Percentiles rank a stretch among this genome's conserved stretches.
These are phyloP conservation scores for Xenopus petersii DNA, from an alignment of 2,797 vertebrate genomes.

Conservation along the genomic window DNA sequence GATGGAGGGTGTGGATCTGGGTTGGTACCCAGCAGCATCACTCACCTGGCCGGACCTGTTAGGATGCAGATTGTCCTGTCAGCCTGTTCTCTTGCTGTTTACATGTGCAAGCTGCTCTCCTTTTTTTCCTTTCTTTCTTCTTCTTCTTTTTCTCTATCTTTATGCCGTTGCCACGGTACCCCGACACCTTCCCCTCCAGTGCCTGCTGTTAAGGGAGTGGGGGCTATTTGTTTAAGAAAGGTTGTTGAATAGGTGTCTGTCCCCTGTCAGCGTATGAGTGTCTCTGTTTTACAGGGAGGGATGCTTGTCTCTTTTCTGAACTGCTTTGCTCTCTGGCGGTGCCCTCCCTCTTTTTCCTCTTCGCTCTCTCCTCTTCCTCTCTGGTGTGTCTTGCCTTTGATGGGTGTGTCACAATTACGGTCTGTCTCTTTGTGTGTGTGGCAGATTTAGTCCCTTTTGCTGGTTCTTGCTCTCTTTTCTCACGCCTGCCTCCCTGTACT, in stretches of 20 bases:
- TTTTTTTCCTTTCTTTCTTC: neutral
- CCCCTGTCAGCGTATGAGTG: neutral
- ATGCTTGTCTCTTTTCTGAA: neutral
- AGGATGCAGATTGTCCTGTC: neutral
- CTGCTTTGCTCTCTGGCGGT: neutral
- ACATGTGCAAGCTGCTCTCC: constrained; percentile 27
- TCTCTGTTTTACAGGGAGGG: neutral
- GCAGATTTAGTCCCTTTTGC: no score
- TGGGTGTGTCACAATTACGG: neutral
- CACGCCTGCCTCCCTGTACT: no score
- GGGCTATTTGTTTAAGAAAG: constrained; percentile 6
- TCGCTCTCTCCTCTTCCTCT: neutral
- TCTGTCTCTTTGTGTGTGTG: neutral
- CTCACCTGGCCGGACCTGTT: constrained; percentile 19
- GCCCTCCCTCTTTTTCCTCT: neutral
- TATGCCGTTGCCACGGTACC: constrained; percentile 22
- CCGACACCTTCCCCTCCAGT: constrained; percentile 1
- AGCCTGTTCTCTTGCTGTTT: neutral
- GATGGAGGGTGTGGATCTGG: neutral
- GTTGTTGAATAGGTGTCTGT: constrained; percentile 7
- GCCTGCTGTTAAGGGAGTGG: constrained; percentile 15
- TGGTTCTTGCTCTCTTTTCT: no score
- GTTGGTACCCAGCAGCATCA: neutral
- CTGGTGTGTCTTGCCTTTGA: neutral
- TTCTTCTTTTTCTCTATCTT: constrained; percentile 14